Evolutionary conservation across 2,888 invertebrate genomes (phyloP), one percentile per base, ranked within the genome.

Genomic region (Andrena hattorfiana): DNA sequence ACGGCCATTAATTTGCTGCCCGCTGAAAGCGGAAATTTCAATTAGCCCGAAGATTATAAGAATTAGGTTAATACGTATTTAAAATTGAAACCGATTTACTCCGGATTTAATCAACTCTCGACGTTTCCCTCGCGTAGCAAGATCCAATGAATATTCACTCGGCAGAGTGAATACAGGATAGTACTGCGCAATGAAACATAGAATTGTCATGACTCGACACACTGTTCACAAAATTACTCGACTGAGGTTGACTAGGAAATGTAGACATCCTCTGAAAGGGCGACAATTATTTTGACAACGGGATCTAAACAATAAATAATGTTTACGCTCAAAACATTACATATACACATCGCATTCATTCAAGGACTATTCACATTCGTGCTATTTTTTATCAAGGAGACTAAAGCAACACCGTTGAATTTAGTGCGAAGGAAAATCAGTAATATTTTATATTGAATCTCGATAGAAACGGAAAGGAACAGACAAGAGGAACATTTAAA

Each of bases 41-140:
- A 79, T 81, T 81, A 73, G 56, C 63, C 32, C 68, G 68, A 79
- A 72, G 80, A 79, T 81, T 79, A 81, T 79, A 79, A 73, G 80
- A 72, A 81, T 56, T 81, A 79, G 81, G 81, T 79, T 81, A 81
- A 81, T 81, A 79, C 79, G 42, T 72, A 35, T 81, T 79, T 68
- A 68, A 63, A 81, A 73, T 73, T 73, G 80, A 59, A 79, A 81
- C 49, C 81, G 80, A 81, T 81, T 79, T 68, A 62, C 68, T 49
- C 23, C 5, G 49, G 68, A 72, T 81, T 81, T 79, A 81, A 81
- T 81, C 67, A 79, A 68, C 80, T 42, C 49, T 16, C 54, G 71
- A 54, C 67, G n/a, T 63, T 69, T 48, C 51, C 42, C 54, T 23
- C 32, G 71, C 20, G 60, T 20, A n/a, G 56, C 56, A 4, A 4